Conservation (phyloP, 2,888 invertebrate genomes). For the Spialia ferax region DNA sequence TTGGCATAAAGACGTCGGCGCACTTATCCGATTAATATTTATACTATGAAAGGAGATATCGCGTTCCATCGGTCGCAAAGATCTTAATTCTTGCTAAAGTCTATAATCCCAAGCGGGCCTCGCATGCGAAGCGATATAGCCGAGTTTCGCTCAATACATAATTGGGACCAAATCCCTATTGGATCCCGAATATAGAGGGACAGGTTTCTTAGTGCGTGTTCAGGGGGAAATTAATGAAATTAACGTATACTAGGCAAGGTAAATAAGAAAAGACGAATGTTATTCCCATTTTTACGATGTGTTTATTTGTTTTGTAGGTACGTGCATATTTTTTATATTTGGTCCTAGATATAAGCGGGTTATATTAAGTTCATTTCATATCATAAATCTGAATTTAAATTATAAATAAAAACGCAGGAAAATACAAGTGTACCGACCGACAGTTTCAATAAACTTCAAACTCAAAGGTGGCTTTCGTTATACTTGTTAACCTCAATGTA, state of each 20-base stretch:
- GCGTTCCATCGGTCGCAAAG: slow-evolving; percentile 37
- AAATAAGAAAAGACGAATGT: slow-evolving; percentile 41
- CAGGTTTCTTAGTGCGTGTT: slow-evolving; percentile 79
- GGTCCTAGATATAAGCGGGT: neutral
- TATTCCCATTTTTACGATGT: slow-evolving; percentile 1
- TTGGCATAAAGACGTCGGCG: neutral
- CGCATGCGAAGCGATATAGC: slow-evolving; percentile 68
- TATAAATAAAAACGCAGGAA: slow-evolving; percentile 10
- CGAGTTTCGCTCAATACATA: slow-evolving; percentile 79
- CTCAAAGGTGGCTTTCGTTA: slow-evolving; percentile 51
- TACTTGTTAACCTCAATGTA: slow-evolving; percentile 52
- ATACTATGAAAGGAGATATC: slow-evolving; percentile 7
- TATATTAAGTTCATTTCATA: neutral
- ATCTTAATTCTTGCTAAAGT: slow-evolving; percentile 44
- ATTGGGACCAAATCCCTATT: slow-evolving; percentile 83
- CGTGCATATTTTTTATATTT: too few relatives aligned
- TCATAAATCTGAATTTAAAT: neutral
- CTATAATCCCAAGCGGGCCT: slow-evolving; percentile 64
- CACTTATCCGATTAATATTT: neutral
- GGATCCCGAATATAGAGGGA: slow-evolving; percentile 70
- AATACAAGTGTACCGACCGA: slow-evolving; percentile 53
- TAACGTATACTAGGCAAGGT: slow-evolving; percentile 70
- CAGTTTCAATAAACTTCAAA: slow-evolving; percentile 66
- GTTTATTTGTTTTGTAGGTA: neutral
- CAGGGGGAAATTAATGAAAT: slow-evolving; percentile 81